Evolutionary conservation across 2,113 vertebrate genomes (phyloP).

Genomic region (Megaceryle maxima): DNA sequence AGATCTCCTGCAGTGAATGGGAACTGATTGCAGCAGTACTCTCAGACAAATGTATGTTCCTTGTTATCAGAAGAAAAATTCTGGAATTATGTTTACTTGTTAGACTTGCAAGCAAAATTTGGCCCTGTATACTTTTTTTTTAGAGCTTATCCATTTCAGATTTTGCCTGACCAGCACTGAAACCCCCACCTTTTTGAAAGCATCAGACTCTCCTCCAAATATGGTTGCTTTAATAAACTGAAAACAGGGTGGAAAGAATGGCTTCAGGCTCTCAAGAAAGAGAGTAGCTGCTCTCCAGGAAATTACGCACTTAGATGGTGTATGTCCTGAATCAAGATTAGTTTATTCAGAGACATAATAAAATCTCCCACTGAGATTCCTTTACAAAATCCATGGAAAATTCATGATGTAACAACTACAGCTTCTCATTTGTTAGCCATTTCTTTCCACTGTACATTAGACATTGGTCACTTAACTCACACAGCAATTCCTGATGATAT

Average conservation of each 20-base stretch:
- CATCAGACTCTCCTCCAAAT: neutral
- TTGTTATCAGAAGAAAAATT: neutral
- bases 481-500: slow-evolving; percentile 10
- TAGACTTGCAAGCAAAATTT: neutral
- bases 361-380: slow-evolving; percentile 51
- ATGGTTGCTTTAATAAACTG: slow-evolving; percentile 21
- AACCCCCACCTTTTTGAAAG: neutral
- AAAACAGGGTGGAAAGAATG: slow-evolving; percentile 15
- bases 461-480: slow-evolving; percentile 48
- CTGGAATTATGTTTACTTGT: neutral
- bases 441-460: slow-evolving; percentile 48
- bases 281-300: slow-evolving; percentile 30
- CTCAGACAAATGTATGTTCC: neutral
- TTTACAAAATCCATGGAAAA: slow-evolving; percentile 59
- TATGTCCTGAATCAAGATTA: slow-evolving; percentile 44
- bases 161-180: neutral
- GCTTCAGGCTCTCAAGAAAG: slow-evolving; percentile 23
- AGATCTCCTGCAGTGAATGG: neutral
- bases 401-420: slow-evolving; percentile 42
- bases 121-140: neutral
- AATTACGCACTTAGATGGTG: slow-evolving; percentile 20
- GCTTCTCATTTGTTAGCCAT: slow-evolving; percentile 21
- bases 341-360: slow-evolving; percentile 41
- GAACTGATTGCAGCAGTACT: neutral
- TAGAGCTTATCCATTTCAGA: neutral